Evolutionary conservation across 2,888 invertebrate species (phyloP), one percentile per base, ranked within the genome.

Genomic region (Heteromurus nitidus): DNA sequence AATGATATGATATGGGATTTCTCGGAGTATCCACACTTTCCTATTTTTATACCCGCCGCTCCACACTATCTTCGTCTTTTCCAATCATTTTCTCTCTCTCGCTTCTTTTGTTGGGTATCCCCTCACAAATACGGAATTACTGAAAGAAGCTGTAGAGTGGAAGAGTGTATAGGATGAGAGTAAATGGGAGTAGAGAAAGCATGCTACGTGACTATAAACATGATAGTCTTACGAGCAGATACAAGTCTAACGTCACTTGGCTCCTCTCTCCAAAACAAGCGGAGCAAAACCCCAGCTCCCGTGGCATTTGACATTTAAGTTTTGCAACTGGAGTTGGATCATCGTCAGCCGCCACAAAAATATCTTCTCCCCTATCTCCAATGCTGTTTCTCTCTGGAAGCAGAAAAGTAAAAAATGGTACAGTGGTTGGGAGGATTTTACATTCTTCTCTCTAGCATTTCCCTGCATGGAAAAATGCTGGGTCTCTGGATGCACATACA

Each of bases 251-350:
- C n/a, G n/a, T n/a, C n/a, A n/a, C n/a, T n/a, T n/a, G n/a, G n/a
- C n/a, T n/a, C n/a, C n/a, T n/a, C n/a, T n/a, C n/a, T n/a, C n/a
- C n/a, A n/a, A n/a, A n/a, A n/a, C n/a, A n/a, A n/a, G n/a, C n/a
- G 44, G 11, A 50, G 50, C 18, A 20, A 16, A 47, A 50, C 18
- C n/a, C n/a, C 50, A 47, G 47, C 70, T 70, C 26, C 64, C 30
- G 79, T 79, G 79, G 79, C 79, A 79, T 79, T 79, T 79, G 79
- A 70, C 79, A 79, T 79, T 79, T 79, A 79, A 65, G 55, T 31
- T 64, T 79, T 64, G 60, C 30, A 65, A 55, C 42, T 73, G 65
- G 42, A 42, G 65, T 36, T 42, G 26, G 62, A 77, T 58, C 69
- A 69, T 69, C 65, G 28, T 31, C 74, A 62, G 31, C 47, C 58